Evolutionary conservation across 2,888 invertebrate genomes (phyloP).

Genomic region (Stenoptilia bipunctidactyla): DNA sequence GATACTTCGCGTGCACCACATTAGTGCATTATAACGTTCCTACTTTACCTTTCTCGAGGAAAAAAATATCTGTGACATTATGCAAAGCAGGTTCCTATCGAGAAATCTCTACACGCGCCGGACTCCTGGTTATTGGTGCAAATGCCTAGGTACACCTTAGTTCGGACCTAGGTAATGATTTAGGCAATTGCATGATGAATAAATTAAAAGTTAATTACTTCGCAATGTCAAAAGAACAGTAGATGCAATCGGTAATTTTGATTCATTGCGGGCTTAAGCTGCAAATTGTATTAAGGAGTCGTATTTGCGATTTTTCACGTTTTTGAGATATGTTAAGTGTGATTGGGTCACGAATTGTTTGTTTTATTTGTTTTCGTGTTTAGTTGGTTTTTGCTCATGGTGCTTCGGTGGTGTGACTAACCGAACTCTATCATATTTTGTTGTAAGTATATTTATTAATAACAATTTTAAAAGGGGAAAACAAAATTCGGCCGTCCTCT

Average conservation of each 20-base stretch:
- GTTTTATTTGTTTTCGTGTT: too few species aligned
- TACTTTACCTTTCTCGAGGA: constrained; percentile 41
- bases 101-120: constrained; percentile 28
- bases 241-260: neutral
- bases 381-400: too few species aligned
- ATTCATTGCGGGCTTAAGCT: neutral
- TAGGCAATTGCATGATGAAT: constrained; percentile 1
- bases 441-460: too few species aligned
- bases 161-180: constrained; percentile 1
- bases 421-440: too few species aligned
- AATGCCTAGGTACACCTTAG: constrained; percentile 2
- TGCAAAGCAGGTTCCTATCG: constrained; percentile 52
- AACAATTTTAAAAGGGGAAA: too few species aligned
- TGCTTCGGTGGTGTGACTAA: too few species aligned
- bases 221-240: neutral
- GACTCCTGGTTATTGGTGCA: constrained; percentile 24
- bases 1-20: constrained; percentile 13
- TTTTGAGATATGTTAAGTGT: too few species aligned
- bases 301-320: too few species aligned
- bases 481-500: too few species aligned
- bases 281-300: neutral
- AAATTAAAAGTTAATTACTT: constrained; percentile 1
- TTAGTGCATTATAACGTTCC: constrained; percentile 39
- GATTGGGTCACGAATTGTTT: too few species aligned
- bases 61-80: constrained; percentile 62